Base-by-base conservation (phyloP, 2,888 invertebrate genomes). In the Dicyrtomina minuta region DNA sequence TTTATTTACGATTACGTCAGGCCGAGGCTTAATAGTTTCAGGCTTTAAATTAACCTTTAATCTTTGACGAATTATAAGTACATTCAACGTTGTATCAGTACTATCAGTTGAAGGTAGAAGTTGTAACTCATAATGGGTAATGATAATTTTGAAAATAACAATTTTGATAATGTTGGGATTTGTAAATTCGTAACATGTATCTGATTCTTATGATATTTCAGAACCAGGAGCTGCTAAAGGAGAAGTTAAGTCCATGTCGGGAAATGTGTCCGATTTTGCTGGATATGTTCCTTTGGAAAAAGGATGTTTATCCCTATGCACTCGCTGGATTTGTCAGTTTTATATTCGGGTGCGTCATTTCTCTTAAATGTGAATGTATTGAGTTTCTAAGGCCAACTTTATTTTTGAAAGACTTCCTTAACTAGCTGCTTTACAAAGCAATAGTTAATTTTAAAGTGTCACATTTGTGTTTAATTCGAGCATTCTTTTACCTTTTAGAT, bases 301-400 rank as follows among this genome's bases (percentile, higher is more conserved):
- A 91, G 79, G 88, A 89, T 74, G 91, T 90, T 87, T 89, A 92
- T 82, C 92, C 94, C 41, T 89, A 88, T 66, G 86, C 91, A 65
- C 87, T 93, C 73, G 82, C 91, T 75, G 89, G 88, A 44, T 61
- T 81, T 27, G 84, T 84, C 26, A 84, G 85, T 13, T 79, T 82
- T 17, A 73, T 85, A 44, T 87, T 86, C 79, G 73, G 84, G 86
- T 86, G 8, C 33, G 33, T 33, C 33, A n/a, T n/a, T n/a, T n/a
- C n/a, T n/a, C n/a, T n/a, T n/a, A 80, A 83, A 84, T 81, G 24
- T 59, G 13, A 59, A 15, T 53, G 22, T 20, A 5, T n/a, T 51
- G 12, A 10, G 2, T 15, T 39, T 59, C 15, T 60, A 13, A n/a
- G n/a, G 13, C 22, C 13, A 44, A 60, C n/a, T 2, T 22, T 61